Conservation (phyloP, 2,888 invertebrate species). For the Notodonta dromedarius region DNA sequence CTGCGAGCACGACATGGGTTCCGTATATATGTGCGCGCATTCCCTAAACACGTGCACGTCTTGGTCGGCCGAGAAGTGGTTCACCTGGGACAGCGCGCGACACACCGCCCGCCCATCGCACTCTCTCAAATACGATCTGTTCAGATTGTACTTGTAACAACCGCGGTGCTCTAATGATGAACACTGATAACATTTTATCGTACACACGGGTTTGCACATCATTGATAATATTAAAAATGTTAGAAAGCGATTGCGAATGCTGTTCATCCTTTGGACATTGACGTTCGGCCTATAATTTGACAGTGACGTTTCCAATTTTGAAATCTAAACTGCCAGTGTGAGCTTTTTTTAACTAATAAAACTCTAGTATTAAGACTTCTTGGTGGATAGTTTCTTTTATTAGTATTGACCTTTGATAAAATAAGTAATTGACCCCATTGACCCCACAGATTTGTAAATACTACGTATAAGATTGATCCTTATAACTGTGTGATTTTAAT, state of each 20-base stretch:
- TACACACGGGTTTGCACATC: conserved; percentile 35
- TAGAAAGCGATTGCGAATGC: conserved; percentile 18
- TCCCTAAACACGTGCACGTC: conserved; percentile 63
- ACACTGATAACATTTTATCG: conserved; percentile 73
- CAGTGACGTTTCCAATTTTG: conserved; percentile 25
- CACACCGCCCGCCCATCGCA: conserved; percentile 59
- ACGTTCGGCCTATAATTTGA: neutral
- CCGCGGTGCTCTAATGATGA: conserved; percentile 48
- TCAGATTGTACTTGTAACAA: conserved; percentile 60
- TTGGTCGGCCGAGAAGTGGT: conserved; percentile 59
- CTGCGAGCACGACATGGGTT: conserved; percentile 51
- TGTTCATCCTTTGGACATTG: conserved; percentile 39
- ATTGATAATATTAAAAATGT: conserved; percentile 33
- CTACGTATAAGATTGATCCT: no score
- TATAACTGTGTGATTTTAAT: no score
- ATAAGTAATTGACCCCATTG: no score
- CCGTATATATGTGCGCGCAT: conserved; percentile 64
- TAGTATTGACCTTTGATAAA: no score
- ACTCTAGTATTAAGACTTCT: no score
- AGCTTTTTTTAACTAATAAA: no score
- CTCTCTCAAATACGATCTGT: conserved; percentile 51
- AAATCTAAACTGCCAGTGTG: conserved; percentile 13
- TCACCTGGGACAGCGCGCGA: conserved; percentile 62
- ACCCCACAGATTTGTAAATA: no score
- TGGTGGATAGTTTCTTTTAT: no score